These are phyloP conservation scores for Pavo muticus DNA, from an alignment of 2,113 vertebrate species.

Conservation along the genomic window DNA sequence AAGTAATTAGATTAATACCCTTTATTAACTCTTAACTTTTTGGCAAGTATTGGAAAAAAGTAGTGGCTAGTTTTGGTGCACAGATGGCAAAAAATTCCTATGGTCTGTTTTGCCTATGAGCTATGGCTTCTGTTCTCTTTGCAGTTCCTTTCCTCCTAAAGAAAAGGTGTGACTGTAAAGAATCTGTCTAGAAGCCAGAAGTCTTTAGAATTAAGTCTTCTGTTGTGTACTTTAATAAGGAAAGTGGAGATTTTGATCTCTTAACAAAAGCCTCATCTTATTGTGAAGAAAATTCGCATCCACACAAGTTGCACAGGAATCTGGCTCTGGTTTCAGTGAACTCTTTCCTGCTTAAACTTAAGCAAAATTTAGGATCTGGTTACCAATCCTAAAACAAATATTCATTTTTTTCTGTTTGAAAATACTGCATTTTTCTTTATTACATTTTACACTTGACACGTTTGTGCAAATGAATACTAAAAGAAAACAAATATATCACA, in stretches of 20 bases:
- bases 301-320: background rate
- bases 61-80: background rate
- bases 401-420: background rate
- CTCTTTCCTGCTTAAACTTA: constrained; percentile 14
- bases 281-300: constrained; percentile 5
- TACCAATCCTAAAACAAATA: constrained; percentile 14
- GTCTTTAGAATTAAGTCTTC: constrained; percentile 9
- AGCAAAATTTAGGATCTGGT: background rate
- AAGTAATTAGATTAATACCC: background rate
- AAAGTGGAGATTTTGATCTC: background rate
- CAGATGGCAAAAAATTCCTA: background rate
- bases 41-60: background rate
- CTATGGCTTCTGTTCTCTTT: background rate
- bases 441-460: background rate
- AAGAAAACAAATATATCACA: constrained; percentile 6
- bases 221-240: background rate
- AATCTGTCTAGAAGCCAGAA: background rate
- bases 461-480: constrained; percentile 17
- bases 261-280: background rate
- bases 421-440: constrained; percentile 14
- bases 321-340: background rate
- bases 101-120: background rate
- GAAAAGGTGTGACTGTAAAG: background rate
- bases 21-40: background rate
- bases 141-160: background rate